Evolutionary conservation across 2,888 invertebrate species (phyloP).

Genomic region (Branchipolynoe longqiensis): DNA sequence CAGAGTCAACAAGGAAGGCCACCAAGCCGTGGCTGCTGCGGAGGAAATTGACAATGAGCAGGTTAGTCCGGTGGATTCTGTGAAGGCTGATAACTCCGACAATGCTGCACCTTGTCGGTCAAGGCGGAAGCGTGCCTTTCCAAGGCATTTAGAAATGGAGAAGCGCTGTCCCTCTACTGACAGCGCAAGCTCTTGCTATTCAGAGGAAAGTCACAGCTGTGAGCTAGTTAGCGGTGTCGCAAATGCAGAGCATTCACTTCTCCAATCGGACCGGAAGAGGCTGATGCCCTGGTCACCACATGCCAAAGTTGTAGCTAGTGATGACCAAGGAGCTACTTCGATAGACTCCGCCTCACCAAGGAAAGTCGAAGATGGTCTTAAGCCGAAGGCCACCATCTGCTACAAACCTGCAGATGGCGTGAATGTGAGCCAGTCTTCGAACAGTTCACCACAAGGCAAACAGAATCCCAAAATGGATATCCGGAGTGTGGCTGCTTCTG

Average conservation of each 20-base stretch:
- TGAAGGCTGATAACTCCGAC: background rate
- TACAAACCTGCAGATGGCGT: constrained; percentile 11
- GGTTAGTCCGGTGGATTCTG: too few species aligned
- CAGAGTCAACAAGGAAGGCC: too few species aligned
- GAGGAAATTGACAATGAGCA: too few species aligned
- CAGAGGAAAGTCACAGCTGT: background rate
- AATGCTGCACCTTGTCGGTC: constrained; percentile 18
- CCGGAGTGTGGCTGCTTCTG: too few species aligned
- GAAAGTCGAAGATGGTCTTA: background rate
- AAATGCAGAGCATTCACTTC: background rate
- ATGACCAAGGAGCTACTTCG: background rate
- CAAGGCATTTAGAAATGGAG: background rate
- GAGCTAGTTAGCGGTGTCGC: background rate
- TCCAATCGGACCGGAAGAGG: constrained; percentile 51
- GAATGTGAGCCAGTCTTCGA: background rate
- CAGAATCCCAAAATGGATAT: background rate
- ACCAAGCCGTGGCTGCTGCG: too few species aligned
- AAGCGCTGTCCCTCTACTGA: background rate
- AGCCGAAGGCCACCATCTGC: background rate
- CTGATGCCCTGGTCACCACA: background rate
- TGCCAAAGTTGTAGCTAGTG: background rate
- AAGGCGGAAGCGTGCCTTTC: constrained; percentile 40
- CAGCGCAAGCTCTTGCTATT: constrained; percentile 13
- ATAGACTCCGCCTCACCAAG: background rate
- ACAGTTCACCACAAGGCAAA: background rate